A percentile compares a stretch with the other conserved stretches of the same genome.
phyloP scores from a whole-genome alignment of 2,113 vertebrate genomes.

The Heterochromis multidens region DNA sequence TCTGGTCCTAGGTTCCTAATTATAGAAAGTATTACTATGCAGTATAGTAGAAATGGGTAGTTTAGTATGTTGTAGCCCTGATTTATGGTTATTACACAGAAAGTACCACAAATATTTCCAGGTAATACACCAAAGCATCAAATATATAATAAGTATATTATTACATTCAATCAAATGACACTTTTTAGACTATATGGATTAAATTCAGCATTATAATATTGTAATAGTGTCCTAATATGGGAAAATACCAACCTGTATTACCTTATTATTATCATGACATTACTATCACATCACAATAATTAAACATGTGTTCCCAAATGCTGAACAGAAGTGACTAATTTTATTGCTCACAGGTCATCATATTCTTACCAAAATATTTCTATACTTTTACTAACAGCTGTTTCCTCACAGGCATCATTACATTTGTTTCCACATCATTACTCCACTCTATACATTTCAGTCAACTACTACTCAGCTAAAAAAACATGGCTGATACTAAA shows the following conservation, averaged over 20 bases:
- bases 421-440: neutral
- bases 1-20: neutral
- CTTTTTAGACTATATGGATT: neutral
- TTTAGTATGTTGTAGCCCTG: neutral
- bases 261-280: too few species aligned
- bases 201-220: too few species aligned
- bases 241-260: too few species aligned
- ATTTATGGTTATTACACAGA: neutral
- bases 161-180: neutral
- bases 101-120: neutral
- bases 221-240: too few species aligned
- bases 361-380: neutral
- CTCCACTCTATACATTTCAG: neutral
- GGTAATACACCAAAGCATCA: neutral
- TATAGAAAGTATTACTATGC: neutral
- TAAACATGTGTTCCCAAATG: too few species aligned
- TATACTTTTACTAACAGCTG: neutral
- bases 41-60: neutral
- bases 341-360: too few species aligned
- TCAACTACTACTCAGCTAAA: neutral
- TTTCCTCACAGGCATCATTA: neutral
- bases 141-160: neutral
- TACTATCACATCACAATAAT: too few species aligned
- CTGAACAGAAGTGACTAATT: too few species aligned
- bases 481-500: too few species aligned